Evolutionary conservation across 2,888 invertebrate species (phyloP).

Genomic region (Phrixothrix hirtus): DNA sequence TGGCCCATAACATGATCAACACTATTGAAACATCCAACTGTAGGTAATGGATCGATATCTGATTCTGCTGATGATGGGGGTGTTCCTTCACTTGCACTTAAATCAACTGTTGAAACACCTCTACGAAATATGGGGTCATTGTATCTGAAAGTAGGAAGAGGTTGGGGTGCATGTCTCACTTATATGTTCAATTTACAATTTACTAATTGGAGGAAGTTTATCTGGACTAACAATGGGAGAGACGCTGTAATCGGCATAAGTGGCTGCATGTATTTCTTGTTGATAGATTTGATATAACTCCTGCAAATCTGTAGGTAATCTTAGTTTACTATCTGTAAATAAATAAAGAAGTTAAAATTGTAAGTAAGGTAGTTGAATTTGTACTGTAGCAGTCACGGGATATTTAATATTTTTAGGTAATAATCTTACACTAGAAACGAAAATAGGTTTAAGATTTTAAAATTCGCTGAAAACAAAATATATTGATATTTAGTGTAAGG

Average conservation of each 20-base stretch:
- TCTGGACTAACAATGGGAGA: constrained; percentile 58
- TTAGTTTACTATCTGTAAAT: constrained; percentile 66
- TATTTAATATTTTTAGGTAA: no score
- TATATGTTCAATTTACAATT: constrained; percentile 56
- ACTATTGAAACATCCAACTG: constrained; percentile 41
- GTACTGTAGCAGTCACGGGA: no score
- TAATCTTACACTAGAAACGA: no score
- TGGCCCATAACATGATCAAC: constrained; percentile 55
- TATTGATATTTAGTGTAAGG: no score
- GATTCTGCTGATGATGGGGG: constrained; percentile 54
- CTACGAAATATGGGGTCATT: constrained; percentile 51
- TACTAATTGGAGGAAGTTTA: constrained; percentile 67
- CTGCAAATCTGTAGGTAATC: constrained; percentile 73
- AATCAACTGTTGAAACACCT: constrained; percentile 41
- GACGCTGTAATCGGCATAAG: constrained; percentile 68
- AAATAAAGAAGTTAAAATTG: neutral
- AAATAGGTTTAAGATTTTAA: no score
- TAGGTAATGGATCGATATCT: constrained; percentile 45
- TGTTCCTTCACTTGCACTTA: constrained; percentile 45
- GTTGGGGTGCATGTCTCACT: neutral
- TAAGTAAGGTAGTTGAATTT: neutral
- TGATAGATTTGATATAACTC: constrained; percentile 83
- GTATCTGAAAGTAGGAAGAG: constrained; percentile 42
- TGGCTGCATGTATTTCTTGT: constrained; percentile 84
- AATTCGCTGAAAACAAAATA: neutral